Conservation (phyloP, 2,797 vertebrate genomes). For the Enoplosus armatus region DNA sequence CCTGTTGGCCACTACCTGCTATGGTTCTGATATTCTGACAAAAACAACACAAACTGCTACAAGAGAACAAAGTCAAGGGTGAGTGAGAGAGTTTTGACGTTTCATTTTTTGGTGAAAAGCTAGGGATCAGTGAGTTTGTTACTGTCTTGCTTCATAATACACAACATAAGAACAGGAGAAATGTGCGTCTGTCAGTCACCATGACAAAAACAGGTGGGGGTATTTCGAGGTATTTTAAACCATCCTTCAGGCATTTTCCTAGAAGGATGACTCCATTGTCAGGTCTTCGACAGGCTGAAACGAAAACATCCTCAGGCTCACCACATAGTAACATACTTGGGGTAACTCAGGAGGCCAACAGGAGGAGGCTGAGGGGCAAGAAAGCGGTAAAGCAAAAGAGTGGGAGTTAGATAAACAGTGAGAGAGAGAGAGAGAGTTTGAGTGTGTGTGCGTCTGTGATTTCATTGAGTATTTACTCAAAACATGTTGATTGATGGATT, state of each 20-base stretch:
- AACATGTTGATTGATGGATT: conserved; percentile 58
- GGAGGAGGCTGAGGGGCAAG: conserved; percentile 29
- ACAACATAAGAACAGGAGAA: neutral
- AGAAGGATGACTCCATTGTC: neutral
- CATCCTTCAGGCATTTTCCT: conserved; percentile 22
- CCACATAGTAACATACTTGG: neutral
- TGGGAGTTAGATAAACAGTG: conserved; percentile 26
- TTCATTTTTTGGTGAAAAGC: neutral
- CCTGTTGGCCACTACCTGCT: conserved; percentile 51
- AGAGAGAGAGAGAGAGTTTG: conserved; percentile 36
- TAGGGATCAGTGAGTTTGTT: neutral
- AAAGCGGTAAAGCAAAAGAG: conserved; percentile 6
- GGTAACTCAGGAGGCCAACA: conserved; percentile 39
- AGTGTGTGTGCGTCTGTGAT: conserved; percentile 72
- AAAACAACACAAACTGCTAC: conserved; percentile 17
- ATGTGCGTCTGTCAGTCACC: conserved; percentile 25
- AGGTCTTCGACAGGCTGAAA: conserved; percentile 6
- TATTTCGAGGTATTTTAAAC: conserved; percentile 5
- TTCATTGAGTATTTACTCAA: conserved; percentile 75
- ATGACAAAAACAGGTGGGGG: conserved; percentile 11
- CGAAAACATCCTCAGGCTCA: conserved; percentile 35
- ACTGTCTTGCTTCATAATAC: neutral
- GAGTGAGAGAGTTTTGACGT: neutral
- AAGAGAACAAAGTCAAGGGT: conserved; percentile 2
- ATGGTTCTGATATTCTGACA: conserved; percentile 21